A percentile compares a stretch with the other conserved stretches of the same genome.
These are phyloP conservation scores for Caenorhabditis sinica DNA, from an alignment of 2,888 invertebrate genomes.

Conservation along the genomic window DNA sequence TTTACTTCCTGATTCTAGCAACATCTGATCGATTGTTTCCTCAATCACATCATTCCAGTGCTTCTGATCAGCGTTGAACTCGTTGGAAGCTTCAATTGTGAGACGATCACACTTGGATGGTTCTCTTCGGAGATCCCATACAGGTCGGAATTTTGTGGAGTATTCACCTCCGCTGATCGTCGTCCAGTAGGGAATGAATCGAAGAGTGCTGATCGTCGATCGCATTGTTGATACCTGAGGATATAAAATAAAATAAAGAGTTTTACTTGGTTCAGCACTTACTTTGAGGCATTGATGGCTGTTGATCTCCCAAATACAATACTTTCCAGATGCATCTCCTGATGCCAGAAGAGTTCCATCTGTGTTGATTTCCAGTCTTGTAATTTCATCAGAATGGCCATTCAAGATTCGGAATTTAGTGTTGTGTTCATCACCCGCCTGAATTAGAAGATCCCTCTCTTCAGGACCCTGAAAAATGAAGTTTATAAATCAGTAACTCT, in stretches of 20 bases:
- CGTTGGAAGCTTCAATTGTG: slow-evolving; percentile 45
- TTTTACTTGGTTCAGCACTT: not conserved
- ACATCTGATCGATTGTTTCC: slow-evolving; percentile 52
- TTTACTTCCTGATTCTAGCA: slow-evolving; percentile 46
- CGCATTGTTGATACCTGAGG: slow-evolving; percentile 64
- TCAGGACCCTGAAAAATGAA: slow-evolving; percentile 43
- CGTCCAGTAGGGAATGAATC: slow-evolving; percentile 64
- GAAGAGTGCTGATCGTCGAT: slow-evolving; percentile 59
- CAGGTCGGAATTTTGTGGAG: slow-evolving; percentile 23
- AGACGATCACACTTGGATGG: slow-evolving; percentile 51
- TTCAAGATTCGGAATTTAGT: slow-evolving; percentile 66
- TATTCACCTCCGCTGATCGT: slow-evolving; percentile 33
- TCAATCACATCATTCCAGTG: slow-evolving; percentile 49
- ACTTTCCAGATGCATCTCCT: slow-evolving; percentile 74
- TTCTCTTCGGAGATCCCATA: slow-evolving; percentile 54
- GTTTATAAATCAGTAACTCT: not conserved
- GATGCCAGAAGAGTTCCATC: slow-evolving; percentile 79
- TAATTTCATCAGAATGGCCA: slow-evolving; percentile 71
- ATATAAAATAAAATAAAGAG: not conserved
- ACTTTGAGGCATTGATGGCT: slow-evolving; percentile 79
- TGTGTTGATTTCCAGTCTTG: slow-evolving; percentile 67
- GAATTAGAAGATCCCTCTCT: slow-evolving; percentile 65
- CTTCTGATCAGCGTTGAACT: slow-evolving; percentile 47
- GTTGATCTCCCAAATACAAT: slow-evolving; percentile 78
- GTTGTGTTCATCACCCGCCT: slow-evolving; percentile 69